Conservation (phyloP, 2,888 invertebrate species). For the Oithona nana region DNA sequence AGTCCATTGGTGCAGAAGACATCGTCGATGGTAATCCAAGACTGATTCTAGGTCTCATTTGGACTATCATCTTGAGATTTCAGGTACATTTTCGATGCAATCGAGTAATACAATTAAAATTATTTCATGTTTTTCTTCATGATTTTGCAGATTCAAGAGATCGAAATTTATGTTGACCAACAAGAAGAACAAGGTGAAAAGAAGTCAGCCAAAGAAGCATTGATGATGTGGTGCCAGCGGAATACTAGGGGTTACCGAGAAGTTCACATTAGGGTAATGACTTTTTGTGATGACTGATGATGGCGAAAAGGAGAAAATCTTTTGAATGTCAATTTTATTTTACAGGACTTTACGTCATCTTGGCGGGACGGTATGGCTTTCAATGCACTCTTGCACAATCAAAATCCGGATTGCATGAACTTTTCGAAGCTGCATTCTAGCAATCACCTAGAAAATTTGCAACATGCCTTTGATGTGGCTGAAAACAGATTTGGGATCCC, state of each 20-base stretch:
- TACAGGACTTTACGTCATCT: conserved; percentile 38
- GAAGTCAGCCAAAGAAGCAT: conserved; percentile 94
- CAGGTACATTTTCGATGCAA: conserved; percentile 34
- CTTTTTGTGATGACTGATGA: background rate
- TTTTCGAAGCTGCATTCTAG: conserved; percentile 57
- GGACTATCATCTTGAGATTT: conserved; percentile 97
- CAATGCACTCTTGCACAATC: conserved; percentile 94
- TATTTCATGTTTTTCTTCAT: background rate
- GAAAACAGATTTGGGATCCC: conserved; percentile 82
- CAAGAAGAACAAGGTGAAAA: conserved; percentile 91
- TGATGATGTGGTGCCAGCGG: conserved; percentile 93
- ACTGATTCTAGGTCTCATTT: conserved; percentile 87
- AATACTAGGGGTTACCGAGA: conserved; percentile 78
- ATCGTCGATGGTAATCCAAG: conserved; percentile 95
- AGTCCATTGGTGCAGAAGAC: conserved; percentile 97
- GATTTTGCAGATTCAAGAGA: conserved; percentile 59
- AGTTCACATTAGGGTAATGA: conserved; percentile 57
- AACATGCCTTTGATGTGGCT: conserved; percentile 91
- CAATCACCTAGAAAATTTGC: conserved; percentile 81
- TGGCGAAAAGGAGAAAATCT: no score
- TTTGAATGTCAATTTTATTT: conserved; percentile 22
- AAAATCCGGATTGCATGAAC: conserved; percentile 84
- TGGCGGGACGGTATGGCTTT: conserved; percentile 95
- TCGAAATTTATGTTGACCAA: conserved; percentile 90
- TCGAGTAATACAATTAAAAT: background rate